These are phyloP conservation scores for Meiosimyza platycephala DNA, from an alignment of 2,888 invertebrate species.

Conservation along the genomic window DNA sequence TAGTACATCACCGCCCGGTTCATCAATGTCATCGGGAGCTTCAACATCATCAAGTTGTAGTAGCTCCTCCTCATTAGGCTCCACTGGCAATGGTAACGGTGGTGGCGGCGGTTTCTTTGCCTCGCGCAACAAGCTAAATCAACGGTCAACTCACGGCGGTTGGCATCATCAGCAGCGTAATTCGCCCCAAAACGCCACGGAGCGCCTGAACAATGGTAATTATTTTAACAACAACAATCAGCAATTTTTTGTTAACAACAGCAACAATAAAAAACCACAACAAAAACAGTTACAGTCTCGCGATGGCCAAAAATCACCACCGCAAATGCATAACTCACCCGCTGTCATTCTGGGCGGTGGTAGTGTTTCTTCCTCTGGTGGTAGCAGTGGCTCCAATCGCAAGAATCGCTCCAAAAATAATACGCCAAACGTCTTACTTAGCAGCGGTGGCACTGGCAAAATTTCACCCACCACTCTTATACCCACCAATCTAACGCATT, in stretches of 20 bases:
- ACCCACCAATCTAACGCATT: slow-evolving; percentile 67
- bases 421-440: slow-evolving; percentile 41
- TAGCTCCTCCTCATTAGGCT: slow-evolving; percentile 48
- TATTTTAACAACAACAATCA: slow-evolving; percentile 44
- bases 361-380: slow-evolving; percentile 45
- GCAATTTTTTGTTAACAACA: slow-evolving; percentile 41
- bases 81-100: slow-evolving; percentile 49
- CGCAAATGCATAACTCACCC: slow-evolving; percentile 55
- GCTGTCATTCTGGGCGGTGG: slow-evolving; percentile 58
- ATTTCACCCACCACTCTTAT: slow-evolving; percentile 61
- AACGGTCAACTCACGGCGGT: slow-evolving; percentile 45
- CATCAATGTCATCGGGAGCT: slow-evolving; percentile 52
- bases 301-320: slow-evolving; percentile 54
- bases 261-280: slow-evolving; percentile 37
- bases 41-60: slow-evolving; percentile 50
- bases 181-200: slow-evolving; percentile 46
- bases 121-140: slow-evolving; percentile 52
- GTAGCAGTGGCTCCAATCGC: slow-evolving; percentile 51
- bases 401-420: slow-evolving; percentile 56
- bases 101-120: slow-evolving; percentile 52
- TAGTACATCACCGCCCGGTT: slow-evolving; percentile 55
- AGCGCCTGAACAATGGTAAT: slow-evolving; percentile 43
- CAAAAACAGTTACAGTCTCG: slow-evolving; percentile 43
- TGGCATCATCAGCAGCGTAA: slow-evolving; percentile 51
- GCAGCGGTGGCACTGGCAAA: slow-evolving; percentile 53